Percentiles rank a stretch among this genome's conserved stretches.
Evolutionary conservation across 1,140 invertebrate genomes (phyloP).

Genomic region (Drosophila mauritiana): DNA sequence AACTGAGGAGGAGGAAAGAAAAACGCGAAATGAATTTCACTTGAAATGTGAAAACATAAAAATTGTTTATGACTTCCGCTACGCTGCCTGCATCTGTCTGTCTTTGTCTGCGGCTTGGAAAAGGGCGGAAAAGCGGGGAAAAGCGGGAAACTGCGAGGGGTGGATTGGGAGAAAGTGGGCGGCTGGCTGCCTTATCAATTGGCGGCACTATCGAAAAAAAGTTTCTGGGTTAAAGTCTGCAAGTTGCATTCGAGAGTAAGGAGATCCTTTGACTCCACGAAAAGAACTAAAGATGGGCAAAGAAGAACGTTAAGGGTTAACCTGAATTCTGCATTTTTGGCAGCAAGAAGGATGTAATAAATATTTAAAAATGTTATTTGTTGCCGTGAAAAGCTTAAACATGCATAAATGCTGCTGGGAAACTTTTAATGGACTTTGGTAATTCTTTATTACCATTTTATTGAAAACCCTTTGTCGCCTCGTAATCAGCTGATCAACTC

Average conservation of each 20-base stretch:
- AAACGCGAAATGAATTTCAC: constrained; percentile 82
- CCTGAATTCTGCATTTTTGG: not conserved
- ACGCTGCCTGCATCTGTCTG: constrained; percentile 64
- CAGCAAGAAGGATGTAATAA: not conserved
- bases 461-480: too few species aligned
- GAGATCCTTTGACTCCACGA: constrained; percentile 3
- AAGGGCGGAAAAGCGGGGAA: constrained; percentile 18
- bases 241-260: constrained; percentile 13
- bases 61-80: constrained; percentile 82
- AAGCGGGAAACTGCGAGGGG: not conserved
- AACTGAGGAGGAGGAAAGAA: constrained; percentile 54
- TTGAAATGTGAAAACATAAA: constrained; percentile 83
- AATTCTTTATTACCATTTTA: not conserved
- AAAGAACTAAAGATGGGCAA: not conserved
- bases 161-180: not conserved
- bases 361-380: not conserved
- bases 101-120: constrained; percentile 24
- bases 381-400: too few species aligned
- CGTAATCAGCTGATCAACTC: not conserved
- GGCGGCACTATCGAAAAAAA: constrained; percentile 30
- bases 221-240: constrained; percentile 29
- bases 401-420: too few species aligned
- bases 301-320: not conserved
- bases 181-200: constrained; percentile 44
- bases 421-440: too few species aligned